Conservation (phyloP, 2,113 vertebrate species). For the Tachuris rubrigastra region DNA sequence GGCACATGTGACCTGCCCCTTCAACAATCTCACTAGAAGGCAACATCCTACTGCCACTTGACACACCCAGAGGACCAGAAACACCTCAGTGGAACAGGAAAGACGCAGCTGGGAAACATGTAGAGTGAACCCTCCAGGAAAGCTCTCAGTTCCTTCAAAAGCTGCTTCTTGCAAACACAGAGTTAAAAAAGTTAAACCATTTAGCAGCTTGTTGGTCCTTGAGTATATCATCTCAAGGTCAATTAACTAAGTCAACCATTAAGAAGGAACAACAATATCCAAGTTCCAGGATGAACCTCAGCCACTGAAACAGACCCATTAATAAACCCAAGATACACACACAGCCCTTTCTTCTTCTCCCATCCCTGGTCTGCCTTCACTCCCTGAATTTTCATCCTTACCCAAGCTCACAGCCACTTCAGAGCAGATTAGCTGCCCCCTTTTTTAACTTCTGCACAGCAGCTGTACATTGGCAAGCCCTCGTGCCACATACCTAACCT, state of each 20-base stretch:
- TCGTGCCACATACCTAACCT: not conserved
- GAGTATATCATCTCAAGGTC: not conserved
- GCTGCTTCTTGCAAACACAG: not conserved
- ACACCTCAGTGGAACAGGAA: not conserved
- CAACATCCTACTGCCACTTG: not conserved
- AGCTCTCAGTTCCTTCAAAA: not conserved
- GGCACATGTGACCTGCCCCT: not conserved
- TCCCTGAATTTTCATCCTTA: not conserved
- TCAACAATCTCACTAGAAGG: not conserved
- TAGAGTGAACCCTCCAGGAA: not conserved
- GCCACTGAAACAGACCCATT: not conserved
- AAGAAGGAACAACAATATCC: not conserved
- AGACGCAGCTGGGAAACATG: accelerated
- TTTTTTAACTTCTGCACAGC: not conserved
- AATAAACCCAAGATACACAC: not conserved
- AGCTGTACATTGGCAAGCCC: not conserved
- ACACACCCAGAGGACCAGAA: not conserved
- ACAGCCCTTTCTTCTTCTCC: not conserved
- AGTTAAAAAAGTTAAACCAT: not conserved
- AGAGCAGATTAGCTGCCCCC: not conserved
- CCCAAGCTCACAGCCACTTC: not conserved
- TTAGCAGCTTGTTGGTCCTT: not conserved
- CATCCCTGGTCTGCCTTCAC: not conserved
- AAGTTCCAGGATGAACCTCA: not conserved
- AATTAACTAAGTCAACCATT: not conserved